These are phyloP conservation scores for Thereva nobilitata DNA, from an alignment of 2,888 invertebrate species.

Conservation along the genomic window DNA sequence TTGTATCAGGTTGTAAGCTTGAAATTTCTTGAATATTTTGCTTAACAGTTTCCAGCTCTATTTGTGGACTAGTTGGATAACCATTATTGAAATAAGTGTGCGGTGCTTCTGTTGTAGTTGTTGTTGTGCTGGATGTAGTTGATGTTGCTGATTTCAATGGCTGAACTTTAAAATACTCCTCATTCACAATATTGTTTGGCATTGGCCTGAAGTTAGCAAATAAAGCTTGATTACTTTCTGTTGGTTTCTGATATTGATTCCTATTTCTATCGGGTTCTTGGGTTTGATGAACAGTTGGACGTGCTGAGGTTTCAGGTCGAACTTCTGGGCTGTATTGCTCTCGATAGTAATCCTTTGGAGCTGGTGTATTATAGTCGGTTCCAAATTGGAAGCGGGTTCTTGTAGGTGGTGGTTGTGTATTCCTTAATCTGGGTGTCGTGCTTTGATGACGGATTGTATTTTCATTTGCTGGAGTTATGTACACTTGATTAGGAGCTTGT, in stretches of 20 bases:
- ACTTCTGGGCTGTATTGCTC: slow-evolving; percentile 8
- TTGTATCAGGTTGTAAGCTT: slow-evolving; percentile 45
- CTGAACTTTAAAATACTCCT: slow-evolving; percentile 52
- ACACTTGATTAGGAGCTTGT: slow-evolving; percentile 35
- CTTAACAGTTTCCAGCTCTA: slow-evolving; percentile 43
- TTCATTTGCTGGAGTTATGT: slow-evolving; percentile 46
- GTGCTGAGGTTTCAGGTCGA: slow-evolving; percentile 5
- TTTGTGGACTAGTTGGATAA: neutral
- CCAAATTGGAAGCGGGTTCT: slow-evolving; percentile 43
- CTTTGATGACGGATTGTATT: slow-evolving; percentile 36
- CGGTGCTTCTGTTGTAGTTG: slow-evolving; percentile 46
- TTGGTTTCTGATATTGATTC: slow-evolving; percentile 26
- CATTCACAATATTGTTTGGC: slow-evolving; percentile 52
- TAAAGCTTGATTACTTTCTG: slow-evolving; percentile 42
- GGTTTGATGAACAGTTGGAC: slow-evolving; percentile 41
- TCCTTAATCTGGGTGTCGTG: slow-evolving; percentile 43
- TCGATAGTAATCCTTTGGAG: slow-evolving; percentile 6
- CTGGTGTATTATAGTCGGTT: slow-evolving; percentile 21
- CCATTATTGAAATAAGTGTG: neutral
- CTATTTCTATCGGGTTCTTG: slow-evolving; percentile 44
- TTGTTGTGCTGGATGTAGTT: slow-evolving; percentile 58
- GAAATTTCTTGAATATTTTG: neutral
- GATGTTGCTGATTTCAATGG: slow-evolving; percentile 54
- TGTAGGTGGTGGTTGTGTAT: slow-evolving; percentile 45
- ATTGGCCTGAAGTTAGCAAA: slow-evolving; percentile 52